Percentiles rank a stretch among this genome's conserved stretches.
Conservation (phyloP, 2,113 vertebrate genomes). For the Nanorana parkeri region DNA sequence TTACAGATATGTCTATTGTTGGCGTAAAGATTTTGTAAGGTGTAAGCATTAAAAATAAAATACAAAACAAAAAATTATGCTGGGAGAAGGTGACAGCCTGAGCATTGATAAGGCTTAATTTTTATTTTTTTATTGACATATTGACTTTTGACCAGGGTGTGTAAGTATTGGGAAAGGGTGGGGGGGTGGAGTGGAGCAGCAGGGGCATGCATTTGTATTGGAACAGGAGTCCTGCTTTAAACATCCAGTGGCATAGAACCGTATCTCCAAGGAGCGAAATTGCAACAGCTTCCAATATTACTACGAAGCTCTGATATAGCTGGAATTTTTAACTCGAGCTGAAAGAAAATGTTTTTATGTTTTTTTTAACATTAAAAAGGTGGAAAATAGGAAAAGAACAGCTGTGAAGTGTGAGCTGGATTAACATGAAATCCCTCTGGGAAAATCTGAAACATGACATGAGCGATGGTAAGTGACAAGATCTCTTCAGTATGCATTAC, state of each 20-base stretch:
- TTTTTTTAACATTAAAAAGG: conserved; percentile 69
- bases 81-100: too few relatives aligned
- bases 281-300: conserved; percentile 10
- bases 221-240: too few relatives aligned
- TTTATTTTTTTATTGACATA: too few relatives aligned
- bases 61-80: too few relatives aligned
- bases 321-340: conserved; percentile 39
- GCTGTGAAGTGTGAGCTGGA: conserved; percentile 80
- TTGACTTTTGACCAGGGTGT: too few relatives aligned
- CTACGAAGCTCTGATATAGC: neutral
- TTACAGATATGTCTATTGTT: too few relatives aligned
- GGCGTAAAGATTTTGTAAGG: too few relatives aligned
- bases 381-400: conserved; percentile 73
- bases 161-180: too few relatives aligned
- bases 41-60: too few relatives aligned
- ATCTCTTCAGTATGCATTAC: conserved; percentile 77
- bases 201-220: too few relatives aligned
- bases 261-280: neutral
- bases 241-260: neutral
- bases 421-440: conserved; percentile 80
- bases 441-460: conserved; percentile 79
- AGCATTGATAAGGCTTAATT: too few relatives aligned
- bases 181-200: too few relatives aligned
- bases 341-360: conserved; percentile 66
- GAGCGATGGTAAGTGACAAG: conserved; percentile 77